phyloP scores from a whole-genome alignment of 2,113 vertebrate species.

The Prionailurus viverrinus region DNA sequence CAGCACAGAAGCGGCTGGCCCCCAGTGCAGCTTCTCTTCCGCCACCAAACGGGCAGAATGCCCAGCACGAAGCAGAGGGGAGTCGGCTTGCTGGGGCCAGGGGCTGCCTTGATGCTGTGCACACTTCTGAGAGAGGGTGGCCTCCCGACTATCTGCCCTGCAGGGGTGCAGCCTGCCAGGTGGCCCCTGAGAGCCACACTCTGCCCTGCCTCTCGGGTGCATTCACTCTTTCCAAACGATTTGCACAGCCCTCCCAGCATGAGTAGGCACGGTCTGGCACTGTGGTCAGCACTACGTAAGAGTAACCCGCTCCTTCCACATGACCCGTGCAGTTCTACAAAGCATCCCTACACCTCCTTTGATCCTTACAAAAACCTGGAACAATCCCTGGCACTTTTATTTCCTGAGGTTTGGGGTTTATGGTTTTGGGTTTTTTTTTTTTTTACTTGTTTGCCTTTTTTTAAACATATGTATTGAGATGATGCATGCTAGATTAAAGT shows the following conservation, averaged over 20 bases:
- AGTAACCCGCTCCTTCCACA: background rate
- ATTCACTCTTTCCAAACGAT: background rate
- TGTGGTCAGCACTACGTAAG: accelerated
- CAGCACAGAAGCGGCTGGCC: background rate
- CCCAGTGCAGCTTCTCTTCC: background rate
- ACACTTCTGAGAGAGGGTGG: background rate
- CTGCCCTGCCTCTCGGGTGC: accelerated
- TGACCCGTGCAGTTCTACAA: background rate
- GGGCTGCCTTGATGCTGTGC: accelerated
- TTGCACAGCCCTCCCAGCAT: background rate
- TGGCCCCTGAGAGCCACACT: no score
- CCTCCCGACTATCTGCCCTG: background rate
- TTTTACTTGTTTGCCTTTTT: background rate
- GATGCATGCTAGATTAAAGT: background rate
- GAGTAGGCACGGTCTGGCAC: no score
- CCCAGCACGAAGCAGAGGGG: background rate
- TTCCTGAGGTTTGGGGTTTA: background rate
- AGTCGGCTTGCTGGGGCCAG: accelerated
- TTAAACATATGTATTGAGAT: background rate
- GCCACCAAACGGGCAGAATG: accelerated
- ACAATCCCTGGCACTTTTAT: background rate
- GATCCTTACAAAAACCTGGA: background rate
- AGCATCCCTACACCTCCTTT: background rate
- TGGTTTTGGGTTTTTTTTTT: background rate
- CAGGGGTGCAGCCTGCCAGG: background rate